These are phyloP conservation scores for Petrosia ficiformis DNA, from an alignment of 37 sponge, comb jelly and placozoan species.

Conservation along the genomic window DNA sequence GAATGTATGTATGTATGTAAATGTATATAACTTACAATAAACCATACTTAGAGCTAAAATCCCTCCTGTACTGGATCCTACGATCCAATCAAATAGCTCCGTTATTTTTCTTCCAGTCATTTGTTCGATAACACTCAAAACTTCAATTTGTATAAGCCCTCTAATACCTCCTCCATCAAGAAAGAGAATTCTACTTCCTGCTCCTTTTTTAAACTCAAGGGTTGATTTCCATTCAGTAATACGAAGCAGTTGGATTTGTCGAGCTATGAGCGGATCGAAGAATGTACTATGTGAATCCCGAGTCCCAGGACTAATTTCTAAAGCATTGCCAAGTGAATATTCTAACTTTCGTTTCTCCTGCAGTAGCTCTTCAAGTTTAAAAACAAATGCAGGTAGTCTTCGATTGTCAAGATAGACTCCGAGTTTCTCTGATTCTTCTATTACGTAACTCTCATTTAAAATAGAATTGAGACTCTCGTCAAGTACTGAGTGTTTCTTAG, in stretches of 20 bases:
- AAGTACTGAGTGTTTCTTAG: neutral
- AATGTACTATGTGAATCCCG: neutral
- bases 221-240: neutral
- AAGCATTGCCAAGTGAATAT: neutral
- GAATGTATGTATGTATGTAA: too few species aligned
- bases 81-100: conserved; percentile 72
- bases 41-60: conserved; percentile 56
- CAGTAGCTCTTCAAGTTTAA: conserved; percentile 3
- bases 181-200: conserved; percentile 41
- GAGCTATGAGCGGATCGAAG: neutral
- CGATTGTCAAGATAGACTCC: neutral
- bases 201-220: neutral
- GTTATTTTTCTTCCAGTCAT: conserved; percentile 43
- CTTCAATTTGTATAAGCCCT: conserved; percentile 54
- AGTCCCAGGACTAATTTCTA: neutral
- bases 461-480: neutral
- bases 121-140: conserved; percentile 30
- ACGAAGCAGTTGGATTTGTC: neutral
- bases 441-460: conserved; percentile 5
- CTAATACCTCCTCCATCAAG: conserved; percentile 68
- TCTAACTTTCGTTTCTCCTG: neutral
- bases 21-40: conserved; percentile 28
- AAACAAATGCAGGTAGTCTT: conserved; percentile 7
- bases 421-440: neutral
- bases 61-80: conserved; percentile 55